Conservation (phyloP, 30 jellyfish, hydroid and myxozoan species). For the Mastigias papua region DNA sequence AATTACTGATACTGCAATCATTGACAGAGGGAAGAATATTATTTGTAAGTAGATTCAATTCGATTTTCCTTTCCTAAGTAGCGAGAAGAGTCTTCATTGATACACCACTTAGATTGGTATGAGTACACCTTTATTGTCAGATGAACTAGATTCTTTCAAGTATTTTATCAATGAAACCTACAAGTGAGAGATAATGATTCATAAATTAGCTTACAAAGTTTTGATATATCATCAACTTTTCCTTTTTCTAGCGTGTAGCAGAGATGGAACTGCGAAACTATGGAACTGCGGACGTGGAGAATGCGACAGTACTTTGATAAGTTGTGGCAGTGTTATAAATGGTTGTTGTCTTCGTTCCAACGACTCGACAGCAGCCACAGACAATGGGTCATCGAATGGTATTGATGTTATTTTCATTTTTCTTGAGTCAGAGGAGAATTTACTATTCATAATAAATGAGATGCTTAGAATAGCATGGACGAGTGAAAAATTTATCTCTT, state of each 20-base stretch:
- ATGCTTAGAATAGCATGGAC: no score
- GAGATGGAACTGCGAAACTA: slow-evolving; percentile 85
- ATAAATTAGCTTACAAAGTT: no score
- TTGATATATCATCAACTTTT: not conserved
- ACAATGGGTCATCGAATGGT: not conserved
- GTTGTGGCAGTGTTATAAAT: slow-evolving; percentile 44
- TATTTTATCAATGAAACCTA: no score
- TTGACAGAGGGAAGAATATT: slow-evolving; percentile 74
- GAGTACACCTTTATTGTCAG: no score
- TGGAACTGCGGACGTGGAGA: slow-evolving; percentile 87
- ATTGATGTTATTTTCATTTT: not conserved
- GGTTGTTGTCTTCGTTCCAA: slow-evolving; percentile 33
- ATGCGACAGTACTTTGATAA: slow-evolving; percentile 32
- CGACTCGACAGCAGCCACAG: not conserved
- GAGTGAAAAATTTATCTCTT: no score
- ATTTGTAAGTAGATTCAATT: slow-evolving; percentile 52
- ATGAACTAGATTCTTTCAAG: not conserved
- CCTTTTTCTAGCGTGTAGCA: slow-evolving; percentile 69
- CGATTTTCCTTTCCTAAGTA: no score
- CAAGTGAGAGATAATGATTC: no score
- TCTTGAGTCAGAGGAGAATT: no score
- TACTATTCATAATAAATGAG: no score
- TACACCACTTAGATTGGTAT: no score
- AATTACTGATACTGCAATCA: slow-evolving; percentile 76
- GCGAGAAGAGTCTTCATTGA: no score